Conservation (phyloP, 2,888 invertebrate species). For the Xylocampa areola region DNA sequence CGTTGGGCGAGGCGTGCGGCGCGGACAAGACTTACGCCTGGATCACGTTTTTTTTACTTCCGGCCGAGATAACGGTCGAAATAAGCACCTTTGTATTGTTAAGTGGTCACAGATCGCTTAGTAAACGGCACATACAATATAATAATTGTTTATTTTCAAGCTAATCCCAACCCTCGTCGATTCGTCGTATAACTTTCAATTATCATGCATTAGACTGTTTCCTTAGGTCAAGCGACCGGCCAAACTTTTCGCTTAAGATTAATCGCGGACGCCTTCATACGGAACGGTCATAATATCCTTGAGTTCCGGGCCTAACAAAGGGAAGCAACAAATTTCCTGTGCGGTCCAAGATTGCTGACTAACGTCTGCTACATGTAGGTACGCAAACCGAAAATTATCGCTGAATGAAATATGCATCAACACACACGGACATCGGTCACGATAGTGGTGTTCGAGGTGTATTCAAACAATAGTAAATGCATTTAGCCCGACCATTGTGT, state of each 20-base stretch:
- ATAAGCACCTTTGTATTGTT: constrained; percentile 84
- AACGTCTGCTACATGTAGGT: constrained; percentile 70
- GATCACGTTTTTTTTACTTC: constrained; percentile 84
- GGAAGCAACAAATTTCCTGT: constrained; percentile 78
- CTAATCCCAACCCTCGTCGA: constrained; percentile 63
- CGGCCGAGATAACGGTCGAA: constrained; percentile 84
- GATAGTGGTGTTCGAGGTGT: constrained; percentile 78
- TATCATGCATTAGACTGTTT: constrained; percentile 81
- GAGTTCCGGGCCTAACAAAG: constrained; percentile 79
- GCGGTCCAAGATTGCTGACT: constrained; percentile 73
- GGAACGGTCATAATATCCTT: constrained; percentile 80
- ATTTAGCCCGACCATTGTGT: constrained; percentile 86
- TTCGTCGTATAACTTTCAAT: constrained; percentile 76
- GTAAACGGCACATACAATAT: constrained; percentile 72
- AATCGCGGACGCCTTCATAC: constrained; percentile 73
- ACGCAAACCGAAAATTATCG: constrained; percentile 65
- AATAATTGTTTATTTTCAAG: constrained; percentile 72
- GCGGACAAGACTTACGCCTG: constrained; percentile 81
- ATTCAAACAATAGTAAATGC: constrained; percentile 88
- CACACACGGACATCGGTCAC: constrained; percentile 67
- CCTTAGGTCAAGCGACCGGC: constrained; percentile 70
- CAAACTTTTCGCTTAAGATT: constrained; percentile 75
- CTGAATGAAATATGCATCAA: constrained; percentile 73
- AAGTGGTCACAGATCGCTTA: constrained; percentile 79
- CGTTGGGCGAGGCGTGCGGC: constrained; percentile 67